Evolutionary conservation across 2,888 invertebrate species (phyloP), one percentile per base, ranked within the genome.

Genomic region (Anthophora plumipes): DNA sequence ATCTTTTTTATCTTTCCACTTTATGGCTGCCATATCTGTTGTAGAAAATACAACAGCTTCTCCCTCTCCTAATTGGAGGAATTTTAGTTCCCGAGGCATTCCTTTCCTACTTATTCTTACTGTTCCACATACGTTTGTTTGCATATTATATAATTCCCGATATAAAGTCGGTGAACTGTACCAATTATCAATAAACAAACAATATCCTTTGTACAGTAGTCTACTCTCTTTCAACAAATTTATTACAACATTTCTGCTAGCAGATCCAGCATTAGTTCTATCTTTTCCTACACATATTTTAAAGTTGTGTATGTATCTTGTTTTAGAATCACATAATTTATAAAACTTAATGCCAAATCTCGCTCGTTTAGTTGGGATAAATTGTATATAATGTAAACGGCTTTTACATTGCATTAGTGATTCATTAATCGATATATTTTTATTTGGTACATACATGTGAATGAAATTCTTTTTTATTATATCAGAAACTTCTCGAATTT

Each of bases 251-350:
- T 80, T 80, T 80, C 54, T 80, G 4, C 74, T 71, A 83, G 67
- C 70, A 80, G 63, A 83, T 72, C 67, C 73, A 31, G 70, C 41
- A 66, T 17, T 25, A 14, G 64, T 73, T 63, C 82, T 83, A 64
- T 84, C 80, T 73, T 84, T 72, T 60, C 83, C 82, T 31, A 67
- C 9, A 25, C 84, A 82, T n/a, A n/a, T n/a, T 63, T 88, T 84
- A 52, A 87, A 88, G 52, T 82, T 82, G n/a, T 82, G 73, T 80
- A n/a, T n/a, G n/a, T n/a, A n/a, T n/a, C n/a, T n/a, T n/a, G n/a
- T n/a, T n/a, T n/a, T n/a, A n/a, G n/a, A 86, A 76, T 90, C 89
- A 78, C 87, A 89, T 1, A 91, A 67, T 66, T 90, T 90, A 25
- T 84, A 90, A 25, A 69, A 81, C 74, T 90, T 90, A 0, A 90